A percentile compares a stretch with the other conserved stretches of the same genome.
Conservation (phyloP, 2,113 vertebrate genomes). For the Tringa solitaria region DNA sequence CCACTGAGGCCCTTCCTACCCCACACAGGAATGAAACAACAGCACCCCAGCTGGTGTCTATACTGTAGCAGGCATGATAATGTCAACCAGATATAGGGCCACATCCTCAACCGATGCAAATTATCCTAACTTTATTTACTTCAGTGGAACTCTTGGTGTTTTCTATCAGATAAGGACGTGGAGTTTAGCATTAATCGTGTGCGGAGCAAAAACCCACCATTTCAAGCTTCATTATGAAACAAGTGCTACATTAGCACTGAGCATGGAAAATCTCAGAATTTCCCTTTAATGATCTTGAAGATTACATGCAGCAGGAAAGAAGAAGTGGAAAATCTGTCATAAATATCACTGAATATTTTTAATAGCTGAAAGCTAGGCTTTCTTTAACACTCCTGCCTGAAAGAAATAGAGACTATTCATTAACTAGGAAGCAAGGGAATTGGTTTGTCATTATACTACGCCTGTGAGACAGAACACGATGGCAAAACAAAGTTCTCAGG, state of each 20-base stretch:
- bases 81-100: slow-evolving; percentile 3
- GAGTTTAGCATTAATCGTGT: background rate
- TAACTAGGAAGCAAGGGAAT: background rate
- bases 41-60: slow-evolving; percentile 7
- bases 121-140: slow-evolving; percentile 42
- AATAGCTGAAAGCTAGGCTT: slow-evolving; percentile 38
- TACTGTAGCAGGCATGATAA: background rate
- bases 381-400: background rate
- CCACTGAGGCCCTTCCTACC: background rate
- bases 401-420: background rate
- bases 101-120: slow-evolving; percentile 3
- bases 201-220: background rate
- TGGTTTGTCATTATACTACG: background rate
- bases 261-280: slow-evolving; percentile 30
- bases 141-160: slow-evolving; percentile 18
- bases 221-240: slow-evolving; percentile 55
- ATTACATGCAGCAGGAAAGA: background rate
- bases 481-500: slow-evolving; percentile 14
- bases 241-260: slow-evolving; percentile 13
- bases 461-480: background rate
- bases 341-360: slow-evolving; percentile 55
- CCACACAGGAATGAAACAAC: background rate
- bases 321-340: slow-evolving; percentile 47
- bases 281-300: background rate
- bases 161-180: slow-evolving; percentile 54